Evolutionary conservation across 2,888 invertebrate genomes (phyloP).

Genomic region (Hydroisotoma schaefferi): DNA sequence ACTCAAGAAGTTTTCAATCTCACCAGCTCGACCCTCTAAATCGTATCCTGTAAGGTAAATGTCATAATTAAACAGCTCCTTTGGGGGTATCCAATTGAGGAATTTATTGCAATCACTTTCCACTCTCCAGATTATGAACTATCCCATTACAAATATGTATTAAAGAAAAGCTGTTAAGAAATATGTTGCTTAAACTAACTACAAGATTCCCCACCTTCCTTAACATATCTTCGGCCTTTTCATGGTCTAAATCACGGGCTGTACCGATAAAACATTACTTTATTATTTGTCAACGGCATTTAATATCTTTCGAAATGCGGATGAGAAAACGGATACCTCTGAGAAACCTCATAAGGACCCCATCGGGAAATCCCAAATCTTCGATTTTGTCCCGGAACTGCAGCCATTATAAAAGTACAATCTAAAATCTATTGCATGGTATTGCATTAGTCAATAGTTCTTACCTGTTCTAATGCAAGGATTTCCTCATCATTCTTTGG

Average conservation of each 20-base stretch:
- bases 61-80: neutral
- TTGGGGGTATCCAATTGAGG: neutral
- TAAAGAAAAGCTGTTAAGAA: neutral
- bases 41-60: conserved; percentile 3
- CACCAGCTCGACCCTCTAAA: conserved; percentile 4
- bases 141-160: neutral
- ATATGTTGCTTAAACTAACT: neutral
- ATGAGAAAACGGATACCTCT: neutral
- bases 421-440: neutral
- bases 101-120: neutral
- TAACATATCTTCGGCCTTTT: conserved; percentile 4
- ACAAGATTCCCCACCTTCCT: neutral
- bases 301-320: neutral
- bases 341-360: conserved; percentile 8
- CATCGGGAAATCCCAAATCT: neutral
- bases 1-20: neutral
- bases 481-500: neutral
- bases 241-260: conserved; percentile 3
- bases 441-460: neutral
- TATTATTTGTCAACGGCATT: neutral
- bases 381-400: neutral
- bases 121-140: conserved; percentile 1
- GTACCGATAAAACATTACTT: no score
- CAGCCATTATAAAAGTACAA: neutral
- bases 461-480: neutral